Conservation (phyloP, 2,888 invertebrate species). For the Ochlodes sylvanus region DNA sequence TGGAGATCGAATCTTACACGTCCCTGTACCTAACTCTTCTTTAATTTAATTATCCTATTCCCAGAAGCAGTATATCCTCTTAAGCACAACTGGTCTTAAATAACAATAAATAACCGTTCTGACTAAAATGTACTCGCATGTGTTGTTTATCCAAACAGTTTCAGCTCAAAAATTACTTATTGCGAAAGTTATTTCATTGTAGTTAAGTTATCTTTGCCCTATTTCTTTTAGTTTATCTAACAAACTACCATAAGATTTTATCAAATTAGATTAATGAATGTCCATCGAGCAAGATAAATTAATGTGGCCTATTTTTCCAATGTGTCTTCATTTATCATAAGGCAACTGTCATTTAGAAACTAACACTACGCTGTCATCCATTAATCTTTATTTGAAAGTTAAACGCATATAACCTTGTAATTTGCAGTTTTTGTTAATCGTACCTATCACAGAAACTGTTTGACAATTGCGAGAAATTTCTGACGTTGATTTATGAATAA, state of each 20-base stretch:
- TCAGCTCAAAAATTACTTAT: no score
- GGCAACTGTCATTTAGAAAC: not conserved
- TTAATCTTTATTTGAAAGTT: conserved; percentile 6
- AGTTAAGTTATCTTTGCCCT: no score
- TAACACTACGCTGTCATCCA: not conserved
- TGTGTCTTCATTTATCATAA: conserved; percentile 4
- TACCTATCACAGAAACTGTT: not conserved
- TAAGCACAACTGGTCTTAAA: no score
- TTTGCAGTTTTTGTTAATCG: not conserved
- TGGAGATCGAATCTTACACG: no score
- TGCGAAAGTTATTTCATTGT: no score
- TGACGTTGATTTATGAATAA: not conserved
- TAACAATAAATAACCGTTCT: no score
- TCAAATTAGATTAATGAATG: not conserved
- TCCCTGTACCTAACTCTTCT: no score
- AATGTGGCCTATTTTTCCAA: not conserved
- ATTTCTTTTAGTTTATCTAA: not conserved
- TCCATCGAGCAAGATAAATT: conserved; percentile 3
- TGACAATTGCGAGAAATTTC: not conserved
- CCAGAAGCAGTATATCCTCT: no score
- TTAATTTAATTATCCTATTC: no score
- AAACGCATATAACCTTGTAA: conserved; percentile 1
- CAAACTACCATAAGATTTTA: not conserved
- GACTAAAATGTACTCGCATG: no score
- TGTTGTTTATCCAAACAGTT: no score